Conservation (phyloP, 1,140 invertebrate genomes). For the Pachypsylla venusta region DNA sequence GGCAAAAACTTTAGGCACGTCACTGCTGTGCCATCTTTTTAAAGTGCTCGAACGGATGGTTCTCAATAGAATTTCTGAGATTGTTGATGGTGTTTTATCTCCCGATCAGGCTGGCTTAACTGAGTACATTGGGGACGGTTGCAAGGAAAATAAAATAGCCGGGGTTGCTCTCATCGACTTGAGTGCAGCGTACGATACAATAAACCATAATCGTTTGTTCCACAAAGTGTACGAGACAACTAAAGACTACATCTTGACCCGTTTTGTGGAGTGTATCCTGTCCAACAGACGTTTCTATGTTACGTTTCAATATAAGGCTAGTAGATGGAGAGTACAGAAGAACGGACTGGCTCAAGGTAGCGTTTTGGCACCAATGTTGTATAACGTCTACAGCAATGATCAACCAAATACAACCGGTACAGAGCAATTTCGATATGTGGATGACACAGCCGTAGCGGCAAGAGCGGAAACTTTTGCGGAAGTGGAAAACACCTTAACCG, state of each 20-base stretch:
- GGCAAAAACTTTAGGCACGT: slow-evolving; percentile 14
- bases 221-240: slow-evolving; percentile 13
- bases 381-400: slow-evolving; percentile 24
- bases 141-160: slow-evolving; percentile 13
- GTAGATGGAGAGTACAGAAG: slow-evolving; percentile 17
- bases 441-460: slow-evolving; percentile 20
- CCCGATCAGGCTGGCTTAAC: slow-evolving; percentile 16
- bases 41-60: slow-evolving; percentile 18
- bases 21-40: slow-evolving; percentile 17
- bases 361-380: slow-evolving; percentile 24
- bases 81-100: slow-evolving; percentile 7
- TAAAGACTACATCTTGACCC: slow-evolving; percentile 4
- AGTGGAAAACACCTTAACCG: neutral
- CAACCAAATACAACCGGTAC: slow-evolving; percentile 11
- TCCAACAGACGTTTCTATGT: slow-evolving; percentile 17
- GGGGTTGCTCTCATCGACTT: slow-evolving; percentile 17
- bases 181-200: slow-evolving; percentile 17
- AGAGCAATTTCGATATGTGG: slow-evolving; percentile 15
- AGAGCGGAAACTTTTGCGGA: no score
- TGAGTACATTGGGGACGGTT: slow-evolving; percentile 17
- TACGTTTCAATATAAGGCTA: slow-evolving; percentile 11
- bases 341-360: slow-evolving; percentile 24
- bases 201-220: slow-evolving; percentile 13
- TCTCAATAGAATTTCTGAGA: slow-evolving; percentile 11
- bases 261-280: slow-evolving; percentile 6